These are phyloP conservation scores for Saguinus midas DNA, from an alignment of 2,113 vertebrate species.

Conservation along the genomic window DNA sequence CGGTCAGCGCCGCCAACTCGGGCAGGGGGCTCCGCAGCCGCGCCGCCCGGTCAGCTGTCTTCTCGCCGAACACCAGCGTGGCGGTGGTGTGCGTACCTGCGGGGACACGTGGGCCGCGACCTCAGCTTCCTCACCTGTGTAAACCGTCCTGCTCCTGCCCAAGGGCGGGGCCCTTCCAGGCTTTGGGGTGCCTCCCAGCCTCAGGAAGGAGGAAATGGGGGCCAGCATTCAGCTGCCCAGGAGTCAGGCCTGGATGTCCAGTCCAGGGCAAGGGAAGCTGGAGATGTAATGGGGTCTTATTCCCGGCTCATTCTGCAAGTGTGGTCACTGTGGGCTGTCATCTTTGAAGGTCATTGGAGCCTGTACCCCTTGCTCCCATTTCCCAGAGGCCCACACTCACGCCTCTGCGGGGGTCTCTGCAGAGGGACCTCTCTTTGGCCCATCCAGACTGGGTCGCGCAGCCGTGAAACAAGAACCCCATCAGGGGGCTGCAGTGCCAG, in stretches of 20 bases:
- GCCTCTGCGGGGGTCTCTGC: constrained; percentile 59
- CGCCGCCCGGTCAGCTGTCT: constrained; percentile 84
- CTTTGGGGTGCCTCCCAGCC: neutral
- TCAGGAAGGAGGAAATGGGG: neutral
- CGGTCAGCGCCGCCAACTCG: constrained; percentile 83
- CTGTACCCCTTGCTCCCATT: too few species aligned
- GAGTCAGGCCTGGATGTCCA: neutral
- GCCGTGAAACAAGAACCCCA: constrained; percentile 70
- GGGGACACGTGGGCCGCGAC: neutral
- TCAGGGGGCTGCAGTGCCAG: constrained; percentile 72
- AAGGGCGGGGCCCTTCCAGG: neutral
- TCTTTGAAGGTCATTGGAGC: neutral
- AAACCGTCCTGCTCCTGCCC: neutral
- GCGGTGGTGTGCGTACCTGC: constrained; percentile 71
- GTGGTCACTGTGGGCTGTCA: neutral
- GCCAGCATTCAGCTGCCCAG: neutral
- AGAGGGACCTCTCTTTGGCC: constrained; percentile 55
- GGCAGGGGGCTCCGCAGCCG: constrained; percentile 85
- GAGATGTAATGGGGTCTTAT: neutral
- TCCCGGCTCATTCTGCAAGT: neutral
- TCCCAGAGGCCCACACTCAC: constrained; percentile 70
- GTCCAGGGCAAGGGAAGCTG: neutral
- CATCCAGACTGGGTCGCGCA: constrained; percentile 84
- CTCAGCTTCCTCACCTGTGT: neutral
- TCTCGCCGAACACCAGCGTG: constrained; percentile 85